Evolutionary conservation across 2,797 vertebrate genomes (phyloP), one percentile per base, ranked within the genome.

Genomic region (Pterois miles): DNA sequence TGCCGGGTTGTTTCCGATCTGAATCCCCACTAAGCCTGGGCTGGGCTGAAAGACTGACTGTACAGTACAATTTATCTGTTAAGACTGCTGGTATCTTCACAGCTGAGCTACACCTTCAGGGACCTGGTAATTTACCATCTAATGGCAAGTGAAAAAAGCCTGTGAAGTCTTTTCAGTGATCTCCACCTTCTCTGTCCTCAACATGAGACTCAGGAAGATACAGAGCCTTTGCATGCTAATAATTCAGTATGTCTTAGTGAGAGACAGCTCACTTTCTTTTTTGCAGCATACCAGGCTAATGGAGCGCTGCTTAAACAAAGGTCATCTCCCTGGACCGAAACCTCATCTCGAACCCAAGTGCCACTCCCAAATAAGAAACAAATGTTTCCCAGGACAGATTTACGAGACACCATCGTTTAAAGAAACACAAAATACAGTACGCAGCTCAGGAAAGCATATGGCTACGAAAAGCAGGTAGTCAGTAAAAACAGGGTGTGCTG

Each of bases 341-440:
- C 71, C 68, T 73, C 20, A 12, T 74, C n/a, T 69, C 52, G 18
- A 88, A 86, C 48, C 53, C 16, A 56, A 76, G 74, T 11, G 13
- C 67, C 6, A 40, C 36, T 84, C 66, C 31, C 33, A 90, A 85
- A 91, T 73, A 43, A 89, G 78, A 84, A 88, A 65, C 88, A 91
- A 91, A 92, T 90, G 90, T 88, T 85, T 66, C 68, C 22, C 23
- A 11, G n/a, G 74, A 76, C 70, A 86, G 74, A 86, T 89, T 91
- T 86, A 85, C 3, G 76, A 75, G 67, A 60, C 31, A 56, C 54
- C 66, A 34, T 87, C 20, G 60, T 66, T 86, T 58, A 60, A 65
- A 25, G 33, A 53, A 80, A 84, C 18, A 52, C 50, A 85, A 75
- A 76, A 63, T 83, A 43, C 18, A 69, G 36, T 16, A 77, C 71